Percentiles rank a stretch among this genome's conserved stretches.
Conservation (phyloP, 2,113 vertebrate genomes). For the Cacatua alba region DNA sequence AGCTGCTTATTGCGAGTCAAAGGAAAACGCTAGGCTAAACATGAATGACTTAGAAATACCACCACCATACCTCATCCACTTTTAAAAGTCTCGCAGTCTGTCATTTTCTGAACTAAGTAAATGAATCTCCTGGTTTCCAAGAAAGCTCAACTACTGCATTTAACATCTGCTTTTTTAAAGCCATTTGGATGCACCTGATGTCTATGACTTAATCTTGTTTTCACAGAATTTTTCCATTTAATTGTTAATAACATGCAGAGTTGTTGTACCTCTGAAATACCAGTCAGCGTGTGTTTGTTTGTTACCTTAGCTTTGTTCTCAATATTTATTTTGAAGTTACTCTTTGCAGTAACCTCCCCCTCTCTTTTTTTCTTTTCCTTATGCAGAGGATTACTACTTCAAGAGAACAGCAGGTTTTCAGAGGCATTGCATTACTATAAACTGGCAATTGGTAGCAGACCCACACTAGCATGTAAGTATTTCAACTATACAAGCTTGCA, state of each 20-base stretch:
- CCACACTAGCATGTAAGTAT: constrained; percentile 98
- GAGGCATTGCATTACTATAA: constrained; percentile 98
- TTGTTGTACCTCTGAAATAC: not conserved
- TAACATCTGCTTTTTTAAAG: not conserved
- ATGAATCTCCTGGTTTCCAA: not conserved
- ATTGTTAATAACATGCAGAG: not conserved
- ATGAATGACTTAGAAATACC: not conserved
- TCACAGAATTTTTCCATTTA: not conserved
- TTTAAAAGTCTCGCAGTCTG: not conserved
- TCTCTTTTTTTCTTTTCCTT: not conserved
- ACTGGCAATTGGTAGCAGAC: constrained; percentile 95
- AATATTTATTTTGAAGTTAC: not conserved
- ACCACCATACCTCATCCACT: not conserved
- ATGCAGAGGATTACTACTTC: constrained; percentile 92
- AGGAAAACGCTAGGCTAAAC: not conserved
- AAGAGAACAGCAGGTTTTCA: constrained; percentile 95
- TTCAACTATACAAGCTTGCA: not conserved
- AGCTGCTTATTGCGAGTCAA: no score
- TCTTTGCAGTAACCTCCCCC: not conserved
- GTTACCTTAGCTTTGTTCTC: not conserved
- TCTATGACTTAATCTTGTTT: not conserved
- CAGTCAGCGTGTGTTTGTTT: not conserved
- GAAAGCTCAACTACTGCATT: not conserved
- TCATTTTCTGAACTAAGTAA: not conserved
- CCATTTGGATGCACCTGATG: not conserved